Base-by-base conservation (phyloP, 2,888 invertebrate genomes). In the Tipula confusa region DNA sequence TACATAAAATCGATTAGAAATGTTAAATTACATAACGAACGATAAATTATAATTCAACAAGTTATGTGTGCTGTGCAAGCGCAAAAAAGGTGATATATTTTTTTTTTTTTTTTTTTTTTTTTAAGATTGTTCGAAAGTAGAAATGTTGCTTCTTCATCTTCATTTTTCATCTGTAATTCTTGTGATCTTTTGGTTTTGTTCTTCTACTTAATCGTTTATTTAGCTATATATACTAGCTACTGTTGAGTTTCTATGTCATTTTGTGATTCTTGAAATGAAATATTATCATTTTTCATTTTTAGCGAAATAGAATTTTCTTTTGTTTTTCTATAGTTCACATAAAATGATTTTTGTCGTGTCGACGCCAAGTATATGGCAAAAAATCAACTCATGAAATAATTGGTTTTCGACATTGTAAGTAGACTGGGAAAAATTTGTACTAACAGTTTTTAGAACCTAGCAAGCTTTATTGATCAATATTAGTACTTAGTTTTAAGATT, bases 1-100 rank as follows among this genome's bases (percentile, higher is more conserved):
- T n/a, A n/a, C n/a, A 64, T 64, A 64, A 64, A 64, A 64, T 64
- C 64, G 64, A 64, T 64, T 64, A 64, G 64, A 64, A 64, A 64
- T 64, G 9, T 64, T 64, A 13, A 24, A 64, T 64, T n/a, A n/a
- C n/a, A n/a, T n/a, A n/a, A n/a, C n/a, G n/a, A 64, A 64, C 64
- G 64, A 64, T 64, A 64, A 64, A 64, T 64, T 24, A 64, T 64
- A 64, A 64, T 64, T 64, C 64, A 64, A 64, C 64, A 64, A 64
- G 64, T 64, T 24, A 9, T 64, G 18, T 24, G 24, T 64, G 64
- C 2, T 64, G 24, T 64, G 64, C 64, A 24, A 64, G 18, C 9
- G 64, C 64, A 64, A 64, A 18, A 33, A 64, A 64, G 64, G 64
- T 64, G 64, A 64, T 64, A 43, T 64, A 64, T 64, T 64, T 64